Base-by-base conservation (phyloP, 2,797 vertebrate genomes). In the Gephyroberyx darwinii region DNA sequence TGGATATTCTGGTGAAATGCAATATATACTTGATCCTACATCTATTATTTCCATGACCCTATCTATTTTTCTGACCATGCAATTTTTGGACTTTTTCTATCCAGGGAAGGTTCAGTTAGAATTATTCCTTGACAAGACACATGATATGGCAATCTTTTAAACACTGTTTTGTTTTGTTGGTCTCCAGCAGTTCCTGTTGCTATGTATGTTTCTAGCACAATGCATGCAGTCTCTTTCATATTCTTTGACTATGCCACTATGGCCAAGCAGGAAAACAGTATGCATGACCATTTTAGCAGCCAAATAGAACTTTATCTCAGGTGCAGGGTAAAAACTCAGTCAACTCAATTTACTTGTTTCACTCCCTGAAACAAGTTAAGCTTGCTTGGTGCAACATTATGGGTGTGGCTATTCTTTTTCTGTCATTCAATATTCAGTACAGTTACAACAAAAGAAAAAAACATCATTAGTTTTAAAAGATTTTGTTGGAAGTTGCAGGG, bases 1-100 rank as follows among this genome's bases (percentile, higher is more conserved):
- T 93, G 52, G 88, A 90, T 71, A 90, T 91, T 63, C 73, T 91
- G 94, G 96, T 97, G 91, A 93, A 73, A 17, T 41, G 19, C 22
- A 10, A 43, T 16, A 10, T 19, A 56, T 39, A 39, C 60, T 74
- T 47, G 16, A 35, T 35, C 1, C 5, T 22, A 16, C 39, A 62
- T 65, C 33, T 56, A 16, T 12, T 30, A 43, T 43, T 43, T 58
- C 17, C 71, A 31, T 22, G 0, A 4, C 5, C 26, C 10, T 35
- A 22, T 52, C 62, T 58, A 59, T 60, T 64, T 70, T 26, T 26
- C 26, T 26, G 26, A 26, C 26, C 26, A 26, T 26, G 56, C 6
- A 37, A 4, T 37, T 37, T 37, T 4, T 26, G 26, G 26, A 26
- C 26, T 26, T 26, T 26, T 35, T 35, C 39, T 41, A 13, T 41